Evolutionary conservation across 2,797 vertebrate genomes (phyloP).

Genomic region (Manis pentadactyla): DNA sequence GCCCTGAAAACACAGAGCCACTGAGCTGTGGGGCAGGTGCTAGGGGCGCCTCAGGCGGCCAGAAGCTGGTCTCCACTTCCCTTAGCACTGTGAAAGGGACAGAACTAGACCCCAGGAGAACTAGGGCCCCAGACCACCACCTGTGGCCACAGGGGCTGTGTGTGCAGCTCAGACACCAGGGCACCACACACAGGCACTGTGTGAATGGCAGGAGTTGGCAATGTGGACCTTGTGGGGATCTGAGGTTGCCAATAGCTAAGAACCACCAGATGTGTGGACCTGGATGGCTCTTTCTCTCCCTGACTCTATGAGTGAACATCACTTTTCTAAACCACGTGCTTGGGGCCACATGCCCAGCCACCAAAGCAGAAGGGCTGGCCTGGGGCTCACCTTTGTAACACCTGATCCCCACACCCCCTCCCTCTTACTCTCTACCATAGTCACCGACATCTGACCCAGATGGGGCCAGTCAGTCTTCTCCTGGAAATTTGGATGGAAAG

Average conservation of each 20-base stretch:
- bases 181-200: accelerated
- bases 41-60: accelerated
- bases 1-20: not conserved
- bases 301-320: not conserved
- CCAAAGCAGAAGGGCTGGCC: not conserved
- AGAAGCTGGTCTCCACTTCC: not conserved
- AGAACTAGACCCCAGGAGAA: not conserved
- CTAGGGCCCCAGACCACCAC: not conserved
- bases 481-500: not conserved
- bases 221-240: not conserved
- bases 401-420: not conserved
- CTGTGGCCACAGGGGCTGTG: accelerated
- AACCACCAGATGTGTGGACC: not conserved
- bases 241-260: not conserved
- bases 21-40: not conserved
- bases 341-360: too few relatives aligned
- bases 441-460: not conserved
- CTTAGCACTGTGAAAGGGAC: not conserved
- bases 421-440: not conserved
- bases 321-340: not conserved
- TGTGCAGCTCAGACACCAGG: not conserved
- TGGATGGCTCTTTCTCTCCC: not conserved
- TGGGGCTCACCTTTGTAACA: not conserved
- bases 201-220: not conserved
- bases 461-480: not conserved